phyloP scores from a whole-genome alignment of 2,888 invertebrate genomes.

The Eudemis profundana region DNA sequence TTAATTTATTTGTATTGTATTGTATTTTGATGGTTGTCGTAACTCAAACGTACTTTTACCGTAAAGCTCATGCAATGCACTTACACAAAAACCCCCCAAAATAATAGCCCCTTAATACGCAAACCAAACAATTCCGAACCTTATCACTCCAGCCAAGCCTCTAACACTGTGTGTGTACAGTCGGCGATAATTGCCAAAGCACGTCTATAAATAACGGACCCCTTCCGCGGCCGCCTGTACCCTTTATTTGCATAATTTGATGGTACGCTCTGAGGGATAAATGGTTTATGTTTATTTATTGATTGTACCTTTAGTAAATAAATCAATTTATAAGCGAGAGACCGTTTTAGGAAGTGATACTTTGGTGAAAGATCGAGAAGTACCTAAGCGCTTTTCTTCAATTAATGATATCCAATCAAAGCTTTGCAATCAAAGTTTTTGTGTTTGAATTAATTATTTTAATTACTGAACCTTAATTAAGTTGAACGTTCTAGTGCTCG shows the following conservation, averaged over 20 bases:
- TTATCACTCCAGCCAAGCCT: conserved; percentile 34
- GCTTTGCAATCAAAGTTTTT: too few relatives aligned
- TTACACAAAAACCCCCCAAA: conserved; percentile 18
- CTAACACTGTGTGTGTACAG: conserved; percentile 35
- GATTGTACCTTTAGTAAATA: conserved; percentile 41
- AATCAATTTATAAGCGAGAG: conserved; percentile 38
- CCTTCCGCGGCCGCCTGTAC: conserved; percentile 39
- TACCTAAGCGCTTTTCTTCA: neutral
- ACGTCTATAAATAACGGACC: conserved; percentile 41
- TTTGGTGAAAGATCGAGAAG: neutral
- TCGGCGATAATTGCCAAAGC: conserved; percentile 41
- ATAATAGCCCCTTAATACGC: conserved; percentile 19
- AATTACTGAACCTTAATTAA: too few relatives aligned
- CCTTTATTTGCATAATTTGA: conserved; percentile 44
- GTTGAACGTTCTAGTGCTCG: too few relatives aligned
- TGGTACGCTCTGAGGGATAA: conserved; percentile 39
- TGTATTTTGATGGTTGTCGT: too few relatives aligned
- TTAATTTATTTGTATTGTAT: too few relatives aligned
- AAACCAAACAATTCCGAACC: conserved; percentile 32
- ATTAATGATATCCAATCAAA: too few relatives aligned
- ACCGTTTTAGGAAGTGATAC: neutral
- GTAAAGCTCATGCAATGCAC: conserved; percentile 14
- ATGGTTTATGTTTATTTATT: conserved; percentile 43
- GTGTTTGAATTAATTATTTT: too few relatives aligned
- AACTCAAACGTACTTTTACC: neutral